Percentiles rank a stretch among this genome's conserved stretches.
These are phyloP conservation scores for Dendrocopos noguchii DNA, from an alignment of 2,113 vertebrate species.

Conservation along the genomic window DNA sequence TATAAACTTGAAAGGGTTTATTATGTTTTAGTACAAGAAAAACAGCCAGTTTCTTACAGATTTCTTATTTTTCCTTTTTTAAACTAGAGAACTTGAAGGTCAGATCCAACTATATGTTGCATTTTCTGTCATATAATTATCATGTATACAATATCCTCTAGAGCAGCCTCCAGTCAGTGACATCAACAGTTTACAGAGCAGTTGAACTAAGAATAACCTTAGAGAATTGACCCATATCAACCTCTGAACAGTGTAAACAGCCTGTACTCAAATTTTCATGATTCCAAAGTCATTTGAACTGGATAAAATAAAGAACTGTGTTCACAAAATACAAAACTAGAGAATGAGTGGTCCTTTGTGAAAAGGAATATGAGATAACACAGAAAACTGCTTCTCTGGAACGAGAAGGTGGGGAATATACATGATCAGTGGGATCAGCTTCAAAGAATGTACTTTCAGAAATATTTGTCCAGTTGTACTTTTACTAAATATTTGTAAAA, in stretches of 20 bases:
- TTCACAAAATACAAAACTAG: not conserved
- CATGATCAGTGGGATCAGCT: not conserved
- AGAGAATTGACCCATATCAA: conserved; percentile 42
- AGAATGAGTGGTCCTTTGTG: not conserved
- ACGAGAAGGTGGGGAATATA: not conserved
- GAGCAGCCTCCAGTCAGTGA: conserved; percentile 42
- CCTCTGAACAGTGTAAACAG: conserved; percentile 51
- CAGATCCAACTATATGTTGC: conserved; percentile 19
- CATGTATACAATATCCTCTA: conserved; percentile 32
- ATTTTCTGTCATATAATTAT: conserved; percentile 59
- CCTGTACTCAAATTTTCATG: conserved; percentile 6
- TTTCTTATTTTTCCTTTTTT: not conserved
- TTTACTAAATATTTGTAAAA: not conserved
- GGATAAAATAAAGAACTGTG: not conserved
- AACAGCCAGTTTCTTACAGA: not conserved
- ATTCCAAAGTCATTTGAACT: conserved; percentile 12
- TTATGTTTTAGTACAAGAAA: not conserved
- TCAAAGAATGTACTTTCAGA: not conserved
- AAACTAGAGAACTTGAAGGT: conserved; percentile 14
- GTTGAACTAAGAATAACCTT: conserved; percentile 70
- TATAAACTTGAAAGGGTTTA: not conserved
- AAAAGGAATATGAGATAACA: not conserved
- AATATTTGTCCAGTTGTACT: not conserved
- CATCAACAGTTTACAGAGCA: conserved; percentile 50
- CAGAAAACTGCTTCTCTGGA: not conserved